Conservation (phyloP, 2,113 vertebrate genomes). For the Urocynchramus pylzowi region DNA sequence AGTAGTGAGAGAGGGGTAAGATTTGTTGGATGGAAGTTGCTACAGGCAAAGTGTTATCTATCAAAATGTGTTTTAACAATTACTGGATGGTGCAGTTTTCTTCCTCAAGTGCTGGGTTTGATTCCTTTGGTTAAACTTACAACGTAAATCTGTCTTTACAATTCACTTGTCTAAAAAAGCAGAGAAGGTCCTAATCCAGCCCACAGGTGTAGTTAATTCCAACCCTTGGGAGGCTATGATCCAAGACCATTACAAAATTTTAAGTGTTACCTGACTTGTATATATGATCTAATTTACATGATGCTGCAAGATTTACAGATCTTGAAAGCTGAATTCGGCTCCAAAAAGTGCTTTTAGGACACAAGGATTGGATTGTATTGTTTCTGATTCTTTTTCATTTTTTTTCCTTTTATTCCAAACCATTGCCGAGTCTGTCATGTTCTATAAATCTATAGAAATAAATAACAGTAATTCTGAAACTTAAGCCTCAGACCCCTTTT, state of each 20-base stretch:
- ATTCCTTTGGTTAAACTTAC: neutral
- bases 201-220: neutral
- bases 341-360: neutral
- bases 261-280: neutral
- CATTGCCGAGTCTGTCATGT: neutral
- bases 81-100: neutral
- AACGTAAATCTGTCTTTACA: neutral
- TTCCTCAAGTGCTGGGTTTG: neutral
- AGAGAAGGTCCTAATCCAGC: neutral
- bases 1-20: neutral
- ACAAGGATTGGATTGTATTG: neutral
- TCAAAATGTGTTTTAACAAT: neutral
- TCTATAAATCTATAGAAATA: neutral
- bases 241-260: neutral
- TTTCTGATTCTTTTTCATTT: rapidly evolving
- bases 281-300: neutral
- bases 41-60: neutral
- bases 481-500: neutral
- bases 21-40: neutral
- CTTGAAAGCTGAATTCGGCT: neutral
- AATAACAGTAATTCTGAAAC: neutral
- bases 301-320: neutral
- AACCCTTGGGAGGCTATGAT: neutral
- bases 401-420: neutral
- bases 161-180: neutral